phyloP scores from a whole-genome alignment of 1,140 invertebrate genomes.

The Coptotermes formosanus region DNA sequence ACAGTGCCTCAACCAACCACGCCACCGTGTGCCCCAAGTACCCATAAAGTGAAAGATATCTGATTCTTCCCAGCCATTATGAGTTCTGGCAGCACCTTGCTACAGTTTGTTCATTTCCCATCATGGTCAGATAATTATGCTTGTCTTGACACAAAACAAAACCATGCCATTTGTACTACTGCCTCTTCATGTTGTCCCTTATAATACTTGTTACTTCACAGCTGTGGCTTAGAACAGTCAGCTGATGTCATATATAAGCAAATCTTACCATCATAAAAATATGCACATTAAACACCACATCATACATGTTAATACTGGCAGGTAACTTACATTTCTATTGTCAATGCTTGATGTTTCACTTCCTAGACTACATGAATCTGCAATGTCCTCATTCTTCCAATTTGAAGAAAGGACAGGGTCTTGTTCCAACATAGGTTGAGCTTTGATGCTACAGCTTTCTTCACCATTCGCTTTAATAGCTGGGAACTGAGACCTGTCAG shows the following conservation, averaged over 20 bases:
- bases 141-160: not conserved
- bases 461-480: not conserved
- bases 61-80: too few species aligned
- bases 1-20: too few species aligned
- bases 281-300: not conserved
- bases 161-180: not conserved
- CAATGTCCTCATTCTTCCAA: not conserved
- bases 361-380: not conserved
- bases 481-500: not conserved
- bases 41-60: too few species aligned
- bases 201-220: not conserved
- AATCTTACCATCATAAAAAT: not conserved
- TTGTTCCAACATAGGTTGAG: conserved; percentile 3
- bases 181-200: not conserved
- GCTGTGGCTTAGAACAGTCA: not conserved
- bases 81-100: too few species aligned
- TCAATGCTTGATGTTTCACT: not conserved
- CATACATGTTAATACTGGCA: not conserved
- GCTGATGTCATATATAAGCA: too few species aligned
- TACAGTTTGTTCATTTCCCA: too few species aligned
- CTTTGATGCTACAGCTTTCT: not conserved
- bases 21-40: too few species aligned
- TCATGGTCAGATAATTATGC: too few species aligned
- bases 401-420: not conserved
- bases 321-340: not conserved